Evolutionary conservation across 2,888 invertebrate species (phyloP).

Genomic region (Lepidocyrtoides sp.): DNA sequence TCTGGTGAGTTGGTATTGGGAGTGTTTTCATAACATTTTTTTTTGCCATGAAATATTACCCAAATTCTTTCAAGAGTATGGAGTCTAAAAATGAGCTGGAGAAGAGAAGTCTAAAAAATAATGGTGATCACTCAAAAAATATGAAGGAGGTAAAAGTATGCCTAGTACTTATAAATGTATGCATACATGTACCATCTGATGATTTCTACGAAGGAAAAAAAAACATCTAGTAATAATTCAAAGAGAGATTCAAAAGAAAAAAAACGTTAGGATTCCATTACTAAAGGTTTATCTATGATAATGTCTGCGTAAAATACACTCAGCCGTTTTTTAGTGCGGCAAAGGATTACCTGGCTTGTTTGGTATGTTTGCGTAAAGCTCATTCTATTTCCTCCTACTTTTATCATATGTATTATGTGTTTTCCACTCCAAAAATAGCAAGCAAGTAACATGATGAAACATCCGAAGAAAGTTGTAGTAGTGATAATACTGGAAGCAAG

Average conservation of each 20-base stretch:
- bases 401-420: no score
- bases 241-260: not conserved
- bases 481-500: not conserved
- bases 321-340: not conserved
- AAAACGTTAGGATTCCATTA: not conserved
- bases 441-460: not conserved
- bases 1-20: not conserved
- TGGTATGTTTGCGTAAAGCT: no score
- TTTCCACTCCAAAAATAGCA: no score
- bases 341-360: not conserved
- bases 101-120: not conserved
- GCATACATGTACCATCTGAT: not conserved
- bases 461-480: not conserved
- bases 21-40: not conserved
- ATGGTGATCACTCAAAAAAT: not conserved
- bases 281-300: not conserved
- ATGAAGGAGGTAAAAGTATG: not conserved
- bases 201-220: not conserved
- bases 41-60: not conserved
- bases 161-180: no score
- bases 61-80: not conserved
- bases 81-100: no score
- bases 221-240: not conserved
- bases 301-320: not conserved
- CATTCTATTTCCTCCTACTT: no score